Base-by-base conservation (phyloP, 2,888 invertebrate genomes). In the Idaea aversata region DNA sequence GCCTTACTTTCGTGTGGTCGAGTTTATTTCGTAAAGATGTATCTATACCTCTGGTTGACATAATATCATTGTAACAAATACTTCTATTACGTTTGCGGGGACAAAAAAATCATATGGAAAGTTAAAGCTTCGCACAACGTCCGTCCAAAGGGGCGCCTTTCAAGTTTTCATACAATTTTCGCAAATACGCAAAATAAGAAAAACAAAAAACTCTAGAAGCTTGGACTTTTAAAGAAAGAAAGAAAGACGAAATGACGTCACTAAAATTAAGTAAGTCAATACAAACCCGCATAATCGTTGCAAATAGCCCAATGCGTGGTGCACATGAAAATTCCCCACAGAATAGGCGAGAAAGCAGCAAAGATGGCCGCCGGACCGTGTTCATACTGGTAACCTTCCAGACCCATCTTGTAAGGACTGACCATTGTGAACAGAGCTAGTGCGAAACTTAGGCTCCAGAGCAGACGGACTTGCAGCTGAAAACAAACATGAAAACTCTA, bases 241-340 rank as follows among this genome's bases (percentile, higher is more conserved):
- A 25, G 25, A 25, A 25, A 25, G 3, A 1, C 25, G 25, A 25
- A 2, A 25, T 25, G 25, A 47, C 47, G 13, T 10, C 47, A 7
- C 4, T 7, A 47, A 13, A 47, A 47, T 47, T 13, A 7, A 47
- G 60, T 66, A 60, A 66, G 67, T 36, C 60, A 34, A 16, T 15
- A 59, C 34, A 10, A 80, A 94, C 94, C 94, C 75, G 93, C 91
- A 75, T 93, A 91, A 67, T 93, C 91, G 70, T 92, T 92, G 70
- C 89, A 90, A 62, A 93, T 90, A 0, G 94, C 93, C 88, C 94
- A 93, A 68, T 94, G 93, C 0, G 88, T 82, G 76, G 91, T 87
- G 58, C 90, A 86, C 78, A 94, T 86, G 72, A 91, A 93, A 34
- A 90, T 5, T 0, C 94, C 94, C 95, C 95, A 95, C 57, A 93